Percentiles rank a stretch among this genome's conserved stretches.
These are phyloP conservation scores for Ips nitidus DNA, from an alignment of 1,140 invertebrate genomes.

Conservation along the genomic window DNA sequence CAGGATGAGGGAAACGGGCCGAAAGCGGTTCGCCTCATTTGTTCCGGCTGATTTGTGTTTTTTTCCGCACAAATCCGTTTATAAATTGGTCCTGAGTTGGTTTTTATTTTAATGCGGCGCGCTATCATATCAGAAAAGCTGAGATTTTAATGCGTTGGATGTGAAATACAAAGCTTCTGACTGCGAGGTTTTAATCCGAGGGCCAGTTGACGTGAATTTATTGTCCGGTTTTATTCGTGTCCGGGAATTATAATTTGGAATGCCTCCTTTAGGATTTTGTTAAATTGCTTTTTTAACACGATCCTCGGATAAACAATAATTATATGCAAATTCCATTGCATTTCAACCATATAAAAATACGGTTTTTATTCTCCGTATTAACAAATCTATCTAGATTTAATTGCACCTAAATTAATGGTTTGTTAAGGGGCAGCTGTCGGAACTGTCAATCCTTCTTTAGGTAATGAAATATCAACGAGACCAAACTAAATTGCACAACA, in stretches of 20 bases:
- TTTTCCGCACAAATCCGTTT: slow-evolving; percentile 41
- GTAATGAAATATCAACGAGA: background rate
- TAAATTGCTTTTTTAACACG: slow-evolving; percentile 10
- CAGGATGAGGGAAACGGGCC: slow-evolving; percentile 40
- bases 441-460: background rate
- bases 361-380: background rate
- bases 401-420: too few relatives aligned
- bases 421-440: too few relatives aligned
- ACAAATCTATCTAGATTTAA: too few relatives aligned
- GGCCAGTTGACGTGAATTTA: slow-evolving; percentile 33
- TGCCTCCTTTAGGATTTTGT: slow-evolving; percentile 26
- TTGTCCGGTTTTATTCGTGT: slow-evolving; percentile 36
- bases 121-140: slow-evolving; percentile 43
- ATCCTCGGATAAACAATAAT: background rate
- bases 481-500: slow-evolving; percentile 11
- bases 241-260: slow-evolving; percentile 26
- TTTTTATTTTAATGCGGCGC: slow-evolving; percentile 41
- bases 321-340: background rate
- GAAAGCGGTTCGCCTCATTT: slow-evolving; percentile 41
- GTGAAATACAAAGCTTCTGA: slow-evolving; percentile 36
- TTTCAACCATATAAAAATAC: background rate
- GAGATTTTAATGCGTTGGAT: slow-evolving; percentile 40
- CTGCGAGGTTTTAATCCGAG: slow-evolving; percentile 34
- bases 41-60: slow-evolving; percentile 45
- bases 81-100: slow-evolving; percentile 41